Evolutionary conservation across 2,113 vertebrate genomes (phyloP).

Genomic region (Odobenus rosmarus): DNA sequence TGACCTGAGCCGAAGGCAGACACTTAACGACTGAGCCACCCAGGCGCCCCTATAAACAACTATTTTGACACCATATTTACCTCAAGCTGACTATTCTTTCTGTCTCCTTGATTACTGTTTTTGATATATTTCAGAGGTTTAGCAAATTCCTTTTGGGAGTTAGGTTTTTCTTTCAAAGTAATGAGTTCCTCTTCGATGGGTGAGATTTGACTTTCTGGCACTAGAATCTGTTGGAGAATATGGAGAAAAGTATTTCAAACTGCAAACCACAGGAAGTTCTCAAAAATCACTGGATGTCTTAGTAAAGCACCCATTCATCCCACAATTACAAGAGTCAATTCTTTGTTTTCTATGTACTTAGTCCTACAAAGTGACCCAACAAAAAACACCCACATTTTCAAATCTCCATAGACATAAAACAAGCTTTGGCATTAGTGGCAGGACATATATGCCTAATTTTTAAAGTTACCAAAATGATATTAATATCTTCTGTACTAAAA

Average conservation of each 20-base stretch:
- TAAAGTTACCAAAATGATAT: constrained; percentile 9
- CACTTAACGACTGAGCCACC: too few species aligned
- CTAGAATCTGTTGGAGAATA: constrained; percentile 84
- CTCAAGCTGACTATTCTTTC: constrained; percentile 66
- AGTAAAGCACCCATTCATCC: background rate
- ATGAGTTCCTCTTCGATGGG: constrained; percentile 67
- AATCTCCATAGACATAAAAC: background rate
- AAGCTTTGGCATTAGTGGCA: background rate
- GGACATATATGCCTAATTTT: constrained; percentile 9
- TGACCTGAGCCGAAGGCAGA: too few species aligned
- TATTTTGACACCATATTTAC: constrained; percentile 67
- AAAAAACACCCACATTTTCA: background rate
- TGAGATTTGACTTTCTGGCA: constrained; percentile 93
- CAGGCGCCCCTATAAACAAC: background rate
- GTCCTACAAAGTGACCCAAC: background rate
- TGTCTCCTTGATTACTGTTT: constrained; percentile 55
- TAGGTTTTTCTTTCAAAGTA: constrained; percentile 78
- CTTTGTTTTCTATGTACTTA: background rate
- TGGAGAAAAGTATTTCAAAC: background rate
- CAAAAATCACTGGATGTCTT: background rate
- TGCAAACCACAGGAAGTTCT: background rate
- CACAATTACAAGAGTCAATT: background rate
- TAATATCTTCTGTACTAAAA: constrained; percentile 26
- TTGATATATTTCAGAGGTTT: constrained; percentile 57
- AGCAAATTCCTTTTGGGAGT: constrained; percentile 61